A percentile compares a stretch with the other conserved stretches of the same genome.
Evolutionary conservation across 2,888 invertebrate genomes (phyloP).

Genomic region (Nineta flava): DNA sequence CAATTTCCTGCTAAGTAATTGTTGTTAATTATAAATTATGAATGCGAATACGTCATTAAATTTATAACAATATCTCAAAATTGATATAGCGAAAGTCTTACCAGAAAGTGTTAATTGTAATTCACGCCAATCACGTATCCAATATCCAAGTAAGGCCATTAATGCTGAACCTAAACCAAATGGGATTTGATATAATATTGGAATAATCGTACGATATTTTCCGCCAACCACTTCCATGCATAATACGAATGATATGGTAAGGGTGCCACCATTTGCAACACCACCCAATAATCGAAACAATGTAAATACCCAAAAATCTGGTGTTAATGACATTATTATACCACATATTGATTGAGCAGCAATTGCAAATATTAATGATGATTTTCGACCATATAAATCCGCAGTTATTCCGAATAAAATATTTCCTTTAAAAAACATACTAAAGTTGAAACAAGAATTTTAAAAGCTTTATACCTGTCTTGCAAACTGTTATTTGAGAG

Average conservation of each 20-base stretch:
- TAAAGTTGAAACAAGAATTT: neutral
- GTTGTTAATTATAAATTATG: too few relatives aligned
- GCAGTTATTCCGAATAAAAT: conserved; percentile 41
- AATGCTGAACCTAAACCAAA: conserved; percentile 41
- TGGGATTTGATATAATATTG: conserved; percentile 44
- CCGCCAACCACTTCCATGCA: conserved; percentile 47
- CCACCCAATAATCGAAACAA: conserved; percentile 37
- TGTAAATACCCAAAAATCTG: conserved; percentile 37
- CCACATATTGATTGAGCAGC: conserved; percentile 35
- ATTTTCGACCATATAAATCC: conserved; percentile 44
- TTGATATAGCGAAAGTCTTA: too few relatives aligned
- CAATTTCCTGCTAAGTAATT: too few relatives aligned
- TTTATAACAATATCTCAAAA: too few relatives aligned
- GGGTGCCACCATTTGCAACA: conserved; percentile 42
- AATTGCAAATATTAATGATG: conserved; percentile 37
- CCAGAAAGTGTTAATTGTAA: conserved; percentile 37
- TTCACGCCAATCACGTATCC: conserved; percentile 42
- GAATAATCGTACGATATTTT: conserved; percentile 40
- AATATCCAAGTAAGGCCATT: conserved; percentile 39
- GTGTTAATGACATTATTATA: conserved; percentile 33
- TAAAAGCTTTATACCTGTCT: too few relatives aligned
- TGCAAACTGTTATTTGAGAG: too few relatives aligned
- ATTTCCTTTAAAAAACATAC: conserved; percentile 28
- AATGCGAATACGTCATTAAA: too few relatives aligned
- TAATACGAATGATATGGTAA: conserved; percentile 47